Percentiles rank a stretch among this genome's conserved stretches.
phyloP scores from a whole-genome alignment of 2,888 invertebrate genomes.

The Sinhomidia bicolor region DNA sequence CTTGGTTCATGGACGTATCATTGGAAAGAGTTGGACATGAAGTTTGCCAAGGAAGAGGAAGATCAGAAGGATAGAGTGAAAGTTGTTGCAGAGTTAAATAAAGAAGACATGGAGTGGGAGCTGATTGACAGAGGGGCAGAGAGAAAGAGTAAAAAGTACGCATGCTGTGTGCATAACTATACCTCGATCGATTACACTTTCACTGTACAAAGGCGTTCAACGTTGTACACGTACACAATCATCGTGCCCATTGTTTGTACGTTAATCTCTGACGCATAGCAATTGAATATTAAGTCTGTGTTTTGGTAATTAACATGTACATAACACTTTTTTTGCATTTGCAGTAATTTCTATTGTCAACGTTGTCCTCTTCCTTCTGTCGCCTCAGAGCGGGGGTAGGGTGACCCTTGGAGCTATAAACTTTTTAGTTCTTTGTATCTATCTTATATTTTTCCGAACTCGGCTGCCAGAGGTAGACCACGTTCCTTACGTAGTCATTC shows the following conservation, averaged over 20 bases:
- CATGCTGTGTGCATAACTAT: conserved; percentile 85
- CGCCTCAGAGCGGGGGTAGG: conserved; percentile 86
- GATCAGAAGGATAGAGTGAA: conserved; percentile 69
- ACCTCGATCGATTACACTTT: conserved; percentile 83
- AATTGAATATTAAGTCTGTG: not conserved
- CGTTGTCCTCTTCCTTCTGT: conserved; percentile 86
- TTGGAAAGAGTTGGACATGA: conserved; percentile 80
- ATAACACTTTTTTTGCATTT: not conserved
- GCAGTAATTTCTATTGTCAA: conserved; percentile 85
- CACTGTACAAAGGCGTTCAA: conserved; percentile 84
- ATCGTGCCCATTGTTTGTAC: conserved; percentile 84
- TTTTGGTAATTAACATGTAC: too few species aligned
- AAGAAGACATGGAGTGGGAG: conserved; percentile 83
- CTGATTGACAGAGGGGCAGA: conserved; percentile 82
- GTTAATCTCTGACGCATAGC: not conserved
- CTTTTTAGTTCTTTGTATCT: conserved; percentile 85
- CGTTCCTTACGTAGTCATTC: conserved; percentile 77
- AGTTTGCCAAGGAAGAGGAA: conserved; percentile 62
- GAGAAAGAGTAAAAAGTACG: conserved; percentile 68
- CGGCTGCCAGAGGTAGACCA: conserved; percentile 77
- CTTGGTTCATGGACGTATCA: conserved; percentile 89
- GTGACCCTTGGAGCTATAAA: conserved; percentile 85
- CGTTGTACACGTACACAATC: conserved; percentile 85
- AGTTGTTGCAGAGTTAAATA: conserved; percentile 69
- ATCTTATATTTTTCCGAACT: conserved; percentile 85